Conservation (phyloP, 53 echinoderm and acorn worm genomes). For the Luidia sarsii region DNA sequence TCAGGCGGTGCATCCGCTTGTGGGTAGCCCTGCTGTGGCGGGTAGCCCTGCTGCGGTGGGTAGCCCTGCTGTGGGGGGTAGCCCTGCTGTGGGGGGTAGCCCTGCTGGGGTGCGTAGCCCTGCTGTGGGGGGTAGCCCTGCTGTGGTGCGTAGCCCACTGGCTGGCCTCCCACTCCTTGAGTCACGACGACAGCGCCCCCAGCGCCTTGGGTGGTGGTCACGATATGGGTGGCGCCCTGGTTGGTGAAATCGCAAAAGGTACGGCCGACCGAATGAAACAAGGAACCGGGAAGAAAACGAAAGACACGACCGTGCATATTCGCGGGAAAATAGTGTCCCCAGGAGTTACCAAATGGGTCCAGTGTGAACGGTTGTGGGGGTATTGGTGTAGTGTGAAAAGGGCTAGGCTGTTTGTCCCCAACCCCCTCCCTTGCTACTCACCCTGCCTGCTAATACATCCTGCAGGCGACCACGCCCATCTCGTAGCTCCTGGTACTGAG, state of each 20-base stretch:
- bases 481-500: conserved; percentile 57
- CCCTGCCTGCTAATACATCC: conserved; percentile 18
- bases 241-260: too few species aligned
- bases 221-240: not conserved
- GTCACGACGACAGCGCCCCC: conserved; percentile 12
- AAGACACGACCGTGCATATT: too few species aligned
- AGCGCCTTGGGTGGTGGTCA: not conserved
- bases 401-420: too few species aligned
- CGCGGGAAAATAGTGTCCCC: too few species aligned
- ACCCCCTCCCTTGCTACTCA: too few species aligned
- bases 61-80: conserved; percentile 13
- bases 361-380: too few species aligned
- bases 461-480: conserved; percentile 46
- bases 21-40: conserved; percentile 15
- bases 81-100: not conserved
- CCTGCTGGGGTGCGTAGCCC: conserved; percentile 2
- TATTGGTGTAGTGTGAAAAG: too few species aligned
- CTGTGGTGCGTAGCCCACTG: not conserved
- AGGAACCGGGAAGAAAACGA: too few species aligned
- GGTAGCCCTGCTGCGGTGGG: conserved; percentile 10
- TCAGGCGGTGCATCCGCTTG: too few species aligned
- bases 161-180: not conserved
- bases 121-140: conserved; percentile 25
- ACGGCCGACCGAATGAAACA: too few species aligned
- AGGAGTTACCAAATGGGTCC: too few species aligned